Percentiles rank a stretch among this genome's conserved stretches.
Evolutionary conservation across 2,888 invertebrate species (phyloP).

Genomic region (Ophion obscuratus): DNA sequence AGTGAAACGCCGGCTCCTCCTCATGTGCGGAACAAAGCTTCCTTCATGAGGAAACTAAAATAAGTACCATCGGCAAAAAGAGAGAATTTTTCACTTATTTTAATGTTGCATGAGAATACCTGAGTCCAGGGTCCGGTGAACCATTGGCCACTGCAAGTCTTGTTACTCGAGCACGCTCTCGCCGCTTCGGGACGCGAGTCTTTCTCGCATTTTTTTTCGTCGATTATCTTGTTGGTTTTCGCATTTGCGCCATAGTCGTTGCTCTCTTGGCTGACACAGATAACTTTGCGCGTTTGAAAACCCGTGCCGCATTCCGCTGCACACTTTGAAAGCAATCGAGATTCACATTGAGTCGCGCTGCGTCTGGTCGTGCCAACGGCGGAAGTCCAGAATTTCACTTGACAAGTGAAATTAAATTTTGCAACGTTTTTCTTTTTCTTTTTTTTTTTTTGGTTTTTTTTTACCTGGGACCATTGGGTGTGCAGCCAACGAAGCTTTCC

Average conservation of each 20-base stretch:
- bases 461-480: conserved; percentile 86
- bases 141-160: conserved; percentile 92
- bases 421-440: no score
- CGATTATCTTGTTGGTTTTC: conserved; percentile 67
- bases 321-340: conserved; percentile 85
- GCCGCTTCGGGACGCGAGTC: conserved; percentile 87
- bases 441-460: no score
- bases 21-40: no score
- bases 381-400: not conserved
- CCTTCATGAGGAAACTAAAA: no score
- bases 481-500: conserved; percentile 85
- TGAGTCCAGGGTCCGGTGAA: conserved; percentile 91
- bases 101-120: conserved; percentile 61
- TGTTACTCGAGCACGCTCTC: conserved; percentile 89
- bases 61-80: not conserved
- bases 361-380: not conserved
- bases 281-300: conserved; percentile 89
- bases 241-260: conserved; percentile 21
- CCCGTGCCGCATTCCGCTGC: conserved; percentile 92
- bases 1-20: no score
- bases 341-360: conserved; percentile 30
- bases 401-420: no score
- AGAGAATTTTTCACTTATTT: no score
- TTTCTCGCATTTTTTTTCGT: conserved; percentile 86
- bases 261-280: conserved; percentile 84